Base-by-base conservation (phyloP, 2,113 vertebrate genomes). In the Oncorhynchus nerka region DNA sequence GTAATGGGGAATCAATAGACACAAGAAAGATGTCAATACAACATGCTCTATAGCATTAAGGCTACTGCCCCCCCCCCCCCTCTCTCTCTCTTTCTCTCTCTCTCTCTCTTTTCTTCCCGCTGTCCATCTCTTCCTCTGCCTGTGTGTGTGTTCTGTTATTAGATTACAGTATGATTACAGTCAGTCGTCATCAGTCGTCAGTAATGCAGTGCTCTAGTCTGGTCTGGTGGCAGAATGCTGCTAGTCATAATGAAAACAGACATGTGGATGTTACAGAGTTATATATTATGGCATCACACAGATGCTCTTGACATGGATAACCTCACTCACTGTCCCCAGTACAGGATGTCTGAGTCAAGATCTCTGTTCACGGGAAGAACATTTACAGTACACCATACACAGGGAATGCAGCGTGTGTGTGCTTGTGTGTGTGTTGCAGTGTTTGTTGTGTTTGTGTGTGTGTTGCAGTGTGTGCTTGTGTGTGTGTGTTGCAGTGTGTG, bases 1-100 rank as follows among this genome's bases (percentile, higher is more conserved):
- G 90, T 94, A 94, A 94, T 93, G 90, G 92, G 84, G 90, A 94
- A 94, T 93, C 93, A 93, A 93, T 94, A 92, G 90, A 93, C 92
- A 92, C 83, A 80, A 91, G 89, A 91, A 92, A 93, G 91, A 93
- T 94, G 92, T 93, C 93, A 93, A 93, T 94, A 93, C 91, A 87
- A 91, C 93, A 92, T 93, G 92, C 91, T 93, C 92, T 92, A 94
- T 93, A 91, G 88, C 91, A 92, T 93, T 93, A 93, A 92, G 51
- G 89, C 89, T 90, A 87, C 85, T 75, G 88, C 88, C 90, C 89
- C 88, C 81, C 26, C 22, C 26, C n/a, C n/a, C n/a, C n/a, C 5
- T 34, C 65, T n/a, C 26, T 55, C 45, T 15, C 26, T 26, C 26
- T 2, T 2, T 26, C 26, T 2, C 26, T 26, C 2, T 26, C 26